phyloP scores from a whole-genome alignment of 1,140 invertebrate species.

The Mesaphorura yosii region DNA sequence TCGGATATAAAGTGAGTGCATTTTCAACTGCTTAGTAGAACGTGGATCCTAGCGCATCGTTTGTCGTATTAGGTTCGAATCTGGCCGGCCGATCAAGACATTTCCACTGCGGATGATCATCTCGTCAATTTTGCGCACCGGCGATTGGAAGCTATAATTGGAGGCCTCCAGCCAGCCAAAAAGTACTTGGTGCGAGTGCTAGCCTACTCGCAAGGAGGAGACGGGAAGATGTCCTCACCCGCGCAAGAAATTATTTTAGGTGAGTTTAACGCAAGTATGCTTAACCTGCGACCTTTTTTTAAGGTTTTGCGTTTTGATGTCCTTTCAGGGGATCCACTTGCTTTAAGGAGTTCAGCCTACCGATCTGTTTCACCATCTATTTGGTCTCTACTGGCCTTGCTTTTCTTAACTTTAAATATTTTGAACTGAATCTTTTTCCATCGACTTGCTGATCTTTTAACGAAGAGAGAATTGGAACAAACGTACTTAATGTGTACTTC shows the following conservation, averaged over 20 bases:
- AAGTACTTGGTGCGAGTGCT: constrained; percentile 78
- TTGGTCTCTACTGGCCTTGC: no score
- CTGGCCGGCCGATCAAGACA: constrained; percentile 85
- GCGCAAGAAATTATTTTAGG: constrained; percentile 56
- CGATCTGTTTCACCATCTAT: no score
- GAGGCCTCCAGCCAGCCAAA: constrained; percentile 68
- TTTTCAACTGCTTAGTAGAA: neutral
- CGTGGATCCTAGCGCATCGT: neutral
- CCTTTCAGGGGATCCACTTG: no score
- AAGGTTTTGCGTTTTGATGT: no score
- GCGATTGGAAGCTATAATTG: constrained; percentile 58
- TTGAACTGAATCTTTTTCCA: no score
- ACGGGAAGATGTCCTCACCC: constrained; percentile 91
- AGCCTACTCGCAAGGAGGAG: constrained; percentile 84
- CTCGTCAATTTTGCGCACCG: constrained; percentile 59
- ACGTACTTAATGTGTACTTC: no score
- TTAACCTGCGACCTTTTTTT: no score
- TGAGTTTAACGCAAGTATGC: no score
- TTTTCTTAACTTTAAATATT: no score
- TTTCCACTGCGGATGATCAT: constrained; percentile 80
- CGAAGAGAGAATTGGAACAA: no score
- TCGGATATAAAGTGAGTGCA: constrained; percentile 70
- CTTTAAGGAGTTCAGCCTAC: no score
- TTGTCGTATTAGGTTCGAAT: constrained; percentile 53
- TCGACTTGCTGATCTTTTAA: no score